Evolutionary conservation across 2,113 vertebrate species (phyloP), one percentile per base, ranked within the genome.

Genomic region (Prinia subflava): DNA sequence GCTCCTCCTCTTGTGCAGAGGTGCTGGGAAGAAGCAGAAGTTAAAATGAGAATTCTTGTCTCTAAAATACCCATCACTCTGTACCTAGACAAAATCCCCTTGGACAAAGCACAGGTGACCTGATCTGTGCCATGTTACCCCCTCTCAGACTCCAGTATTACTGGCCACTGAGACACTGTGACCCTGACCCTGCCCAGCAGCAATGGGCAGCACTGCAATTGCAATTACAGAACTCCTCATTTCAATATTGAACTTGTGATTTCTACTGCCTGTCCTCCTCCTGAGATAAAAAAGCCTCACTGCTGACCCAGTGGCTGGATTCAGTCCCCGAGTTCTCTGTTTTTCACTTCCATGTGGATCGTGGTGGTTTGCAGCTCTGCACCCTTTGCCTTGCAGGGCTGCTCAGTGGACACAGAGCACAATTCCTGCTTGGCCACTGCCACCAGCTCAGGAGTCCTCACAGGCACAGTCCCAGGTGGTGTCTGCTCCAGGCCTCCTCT

Each of bases 61-160:
- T 87, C 10, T 62, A 16, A 53, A 74, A 44, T 41, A 55, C 59
- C 39, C 31, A 42, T 86, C 11, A 3, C 15, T 41, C 19, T 67
- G 23, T 55, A 50, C 35, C 15, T 46, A 13, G 57, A 28, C 15
- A 35, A 74, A 63, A 27, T 46, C 10, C 41, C 63, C n/a, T 44
- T 55, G 42, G 39, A 25, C 55, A 31, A 50, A 89, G 59, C 64
- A 35, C 14, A 28, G 5, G 27, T 44, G 50, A n/a, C 18, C 22
- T 62, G 31, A 8, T 44, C 22, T 65, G n/a, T 55, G 44, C 28
- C 57, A 33, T 0, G 0, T 31, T 39, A 8, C 8, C 46, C 13
- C 35, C 16, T n/a, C 5, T 4, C 35, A 77, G 57, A 21, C 67
- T 55, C 39, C 27, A 5, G 1, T n/a, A 9, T 33, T 42, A 2